Evolutionary conservation across 64 coral and sea anemone genomes (phyloP).

Genomic region (Actinia equina): DNA sequence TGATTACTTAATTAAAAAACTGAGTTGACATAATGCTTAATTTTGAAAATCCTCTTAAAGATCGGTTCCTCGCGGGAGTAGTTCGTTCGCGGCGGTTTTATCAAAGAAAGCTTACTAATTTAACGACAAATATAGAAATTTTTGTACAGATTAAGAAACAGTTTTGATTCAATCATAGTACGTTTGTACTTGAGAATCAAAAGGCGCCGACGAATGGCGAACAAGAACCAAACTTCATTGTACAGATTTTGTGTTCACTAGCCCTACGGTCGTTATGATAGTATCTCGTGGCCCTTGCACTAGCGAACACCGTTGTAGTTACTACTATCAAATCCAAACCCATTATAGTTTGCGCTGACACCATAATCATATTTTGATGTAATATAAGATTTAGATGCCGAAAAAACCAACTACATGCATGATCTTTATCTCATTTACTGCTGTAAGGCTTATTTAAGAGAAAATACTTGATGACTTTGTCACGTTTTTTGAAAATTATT

Average conservation of each 20-base stretch:
- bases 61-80: background rate
- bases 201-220: background rate
- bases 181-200: background rate
- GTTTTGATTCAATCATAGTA: background rate
- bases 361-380: background rate
- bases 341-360: background rate
- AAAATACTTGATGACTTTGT: background rate
- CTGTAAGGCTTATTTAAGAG: background rate
- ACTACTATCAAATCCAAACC: background rate
- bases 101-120: background rate
- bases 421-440: background rate
- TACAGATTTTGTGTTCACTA: background rate
- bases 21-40: background rate
- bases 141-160: background rate
- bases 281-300: too few relatives aligned
- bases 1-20: background rate
- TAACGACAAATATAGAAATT: background rate
- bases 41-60: background rate
- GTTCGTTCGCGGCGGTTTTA: background rate
- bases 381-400: background rate
- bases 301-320: too few relatives aligned
- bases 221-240: background rate
- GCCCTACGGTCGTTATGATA: too few relatives aligned
- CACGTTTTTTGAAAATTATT: background rate
- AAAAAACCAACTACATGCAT: background rate